Conservation (phyloP, 2,113 vertebrate genomes). For the Eublepharis macularius region DNA sequence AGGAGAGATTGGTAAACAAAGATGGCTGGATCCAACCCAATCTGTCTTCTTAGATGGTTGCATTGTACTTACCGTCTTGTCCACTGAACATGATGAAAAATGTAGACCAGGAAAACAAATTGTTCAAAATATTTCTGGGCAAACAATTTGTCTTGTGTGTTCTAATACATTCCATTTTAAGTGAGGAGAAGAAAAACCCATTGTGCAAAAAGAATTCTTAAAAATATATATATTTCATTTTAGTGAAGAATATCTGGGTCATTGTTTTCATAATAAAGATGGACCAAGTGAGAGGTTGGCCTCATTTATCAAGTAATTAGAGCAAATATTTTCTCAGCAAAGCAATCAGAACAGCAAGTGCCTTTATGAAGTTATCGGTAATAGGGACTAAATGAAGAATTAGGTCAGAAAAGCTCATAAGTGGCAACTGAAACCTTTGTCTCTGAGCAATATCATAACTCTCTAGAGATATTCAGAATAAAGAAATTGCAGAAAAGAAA, state of each 20-base stretch:
- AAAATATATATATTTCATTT: neutral
- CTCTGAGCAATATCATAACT: conserved; percentile 61
- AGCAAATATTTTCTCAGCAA: conserved; percentile 43
- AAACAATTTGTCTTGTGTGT: neutral
- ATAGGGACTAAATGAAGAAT: conserved; percentile 56
- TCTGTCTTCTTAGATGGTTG: neutral
- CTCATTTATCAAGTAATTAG: conserved; percentile 24
- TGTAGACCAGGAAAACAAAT: neutral
- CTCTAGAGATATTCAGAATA: conserved; percentile 63
- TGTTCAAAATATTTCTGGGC: neutral
- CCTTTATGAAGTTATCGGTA: conserved; percentile 58
- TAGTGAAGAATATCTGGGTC: neutral
- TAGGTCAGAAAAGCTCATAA: conserved; percentile 38
- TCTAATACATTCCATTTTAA: neutral
- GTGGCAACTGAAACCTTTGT: conserved; percentile 54
- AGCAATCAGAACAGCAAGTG: conserved; percentile 49
- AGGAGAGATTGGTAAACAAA: too few relatives aligned
- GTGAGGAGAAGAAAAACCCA: neutral
- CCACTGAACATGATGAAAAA: neutral
- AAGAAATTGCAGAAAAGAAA: conserved; percentile 40
- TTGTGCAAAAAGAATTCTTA: neutral
- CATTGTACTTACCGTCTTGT: conserved; percentile 4
- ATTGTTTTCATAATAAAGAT: conserved; percentile 18
- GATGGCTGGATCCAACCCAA: too few relatives aligned
- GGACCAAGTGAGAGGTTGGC: conserved; percentile 34